Conservation (phyloP, 2,888 invertebrate species). For the Eupithecia insigniata region DNA sequence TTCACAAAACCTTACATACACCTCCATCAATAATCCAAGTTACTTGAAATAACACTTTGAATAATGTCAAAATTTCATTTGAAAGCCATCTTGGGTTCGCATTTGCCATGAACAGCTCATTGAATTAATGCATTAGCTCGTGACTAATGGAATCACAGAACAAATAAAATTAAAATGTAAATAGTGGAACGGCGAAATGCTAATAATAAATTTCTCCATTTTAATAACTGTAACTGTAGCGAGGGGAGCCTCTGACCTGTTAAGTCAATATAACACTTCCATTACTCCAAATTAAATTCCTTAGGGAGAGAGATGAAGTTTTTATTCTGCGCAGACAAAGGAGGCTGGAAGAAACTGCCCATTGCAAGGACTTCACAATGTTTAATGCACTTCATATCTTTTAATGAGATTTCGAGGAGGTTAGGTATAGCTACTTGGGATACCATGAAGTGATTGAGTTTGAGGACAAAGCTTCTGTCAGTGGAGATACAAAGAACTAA, state of each 20-base stretch:
- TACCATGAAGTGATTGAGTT: not conserved
- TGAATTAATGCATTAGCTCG: conserved; percentile 75
- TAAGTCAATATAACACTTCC: conserved; percentile 85
- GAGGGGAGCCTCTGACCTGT: conserved; percentile 83
- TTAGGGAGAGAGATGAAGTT: conserved; percentile 82
- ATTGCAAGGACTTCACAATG: conserved; percentile 51
- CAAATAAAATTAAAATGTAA: conserved; percentile 84
- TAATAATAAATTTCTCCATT: conserved; percentile 85
- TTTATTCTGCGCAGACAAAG: conserved; percentile 78
- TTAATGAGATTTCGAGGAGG: conserved; percentile 40
- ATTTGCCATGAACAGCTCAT: conserved; percentile 61
- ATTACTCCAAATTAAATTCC: conserved; percentile 85
- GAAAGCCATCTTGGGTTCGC: conserved; percentile 47
- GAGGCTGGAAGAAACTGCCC: conserved; percentile 65
- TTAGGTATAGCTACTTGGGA: not conserved
- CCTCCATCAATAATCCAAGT: not conserved
- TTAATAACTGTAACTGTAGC: conserved; percentile 82
- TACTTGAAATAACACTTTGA: conserved; percentile 48
- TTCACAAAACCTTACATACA: not conserved
- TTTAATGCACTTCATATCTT: conserved; percentile 47
- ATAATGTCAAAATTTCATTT: conserved; percentile 57
- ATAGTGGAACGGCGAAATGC: conserved; percentile 80
- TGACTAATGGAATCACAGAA: conserved; percentile 83
- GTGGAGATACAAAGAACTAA: not conserved
- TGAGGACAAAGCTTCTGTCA: not conserved